These are phyloP conservation scores for Geopemphigus sp. DNA, from an alignment of 1,140 invertebrate genomes.

Conservation along the genomic window DNA sequence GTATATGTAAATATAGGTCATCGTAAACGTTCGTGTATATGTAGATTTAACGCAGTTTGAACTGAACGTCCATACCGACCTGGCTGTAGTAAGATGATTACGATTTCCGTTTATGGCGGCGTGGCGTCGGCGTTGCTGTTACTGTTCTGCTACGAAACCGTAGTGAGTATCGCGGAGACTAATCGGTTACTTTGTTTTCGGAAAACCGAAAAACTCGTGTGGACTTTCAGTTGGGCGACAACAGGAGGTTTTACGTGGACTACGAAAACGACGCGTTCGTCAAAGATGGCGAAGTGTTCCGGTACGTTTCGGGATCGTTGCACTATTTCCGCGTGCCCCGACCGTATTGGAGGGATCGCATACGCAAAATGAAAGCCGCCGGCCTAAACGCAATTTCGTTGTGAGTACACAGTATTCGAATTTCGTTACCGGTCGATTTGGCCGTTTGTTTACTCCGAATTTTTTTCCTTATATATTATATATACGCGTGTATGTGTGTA, in stretches of 20 bases:
- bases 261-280: conserved; percentile 74
- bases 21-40: no score
- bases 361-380: conserved; percentile 78
- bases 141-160: not conserved
- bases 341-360: conserved; percentile 78
- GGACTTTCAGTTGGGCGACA: not conserved
- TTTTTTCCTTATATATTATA: no score
- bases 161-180: not conserved
- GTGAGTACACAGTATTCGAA: conserved; percentile 60
- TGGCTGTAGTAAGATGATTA: not conserved
- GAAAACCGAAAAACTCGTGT: not conserved
- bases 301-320: conserved; percentile 83
- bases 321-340: conserved; percentile 88
- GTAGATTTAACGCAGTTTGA: not conserved
- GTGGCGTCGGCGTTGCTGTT: not conserved
- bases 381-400: conserved; percentile 89
- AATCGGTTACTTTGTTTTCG: not conserved
- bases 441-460: no score
- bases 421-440: no score
- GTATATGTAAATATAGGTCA: no score
- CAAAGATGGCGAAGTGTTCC: conserved; percentile 78
- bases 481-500: no score
- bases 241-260: conserved; percentile 56
- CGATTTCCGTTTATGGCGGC: not conserved
- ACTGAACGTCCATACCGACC: not conserved